A percentile compares a stretch with the other conserved stretches of the same genome.
These are phyloP conservation scores for Gobiocypris rarus DNA, from an alignment of 2,113 vertebrate species.

Conservation along the genomic window DNA sequence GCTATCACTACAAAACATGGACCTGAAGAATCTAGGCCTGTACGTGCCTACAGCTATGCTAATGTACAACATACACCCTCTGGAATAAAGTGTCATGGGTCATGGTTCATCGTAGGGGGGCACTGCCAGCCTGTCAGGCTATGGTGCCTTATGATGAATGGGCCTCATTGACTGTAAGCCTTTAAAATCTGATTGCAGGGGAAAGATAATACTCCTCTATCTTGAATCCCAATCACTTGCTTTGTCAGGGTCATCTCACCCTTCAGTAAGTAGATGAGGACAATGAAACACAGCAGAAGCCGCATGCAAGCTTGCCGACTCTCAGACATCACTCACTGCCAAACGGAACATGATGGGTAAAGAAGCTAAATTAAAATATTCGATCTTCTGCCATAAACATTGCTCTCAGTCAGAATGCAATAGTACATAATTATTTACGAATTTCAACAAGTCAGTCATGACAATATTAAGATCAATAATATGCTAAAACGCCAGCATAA, in stretches of 20 bases:
- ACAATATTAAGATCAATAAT: slow-evolving; percentile 43
- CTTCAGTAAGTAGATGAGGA: slow-evolving; percentile 47
- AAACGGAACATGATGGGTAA: slow-evolving; percentile 38
- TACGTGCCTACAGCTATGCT: slow-evolving; percentile 32
- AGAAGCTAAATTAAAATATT: slow-evolving; percentile 51
- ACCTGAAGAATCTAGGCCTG: slow-evolving; percentile 38
- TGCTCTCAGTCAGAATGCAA: slow-evolving; percentile 16
- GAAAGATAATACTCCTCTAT: slow-evolving; percentile 59
- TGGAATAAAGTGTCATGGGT: slow-evolving; percentile 63
- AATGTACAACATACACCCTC: slow-evolving; percentile 34
- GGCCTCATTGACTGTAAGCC: slow-evolving; percentile 65
- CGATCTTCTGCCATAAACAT: slow-evolving; percentile 36
- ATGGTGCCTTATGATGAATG: slow-evolving; percentile 69
- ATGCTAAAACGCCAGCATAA: slow-evolving; percentile 25
- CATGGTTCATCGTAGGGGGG: slow-evolving; percentile 61
- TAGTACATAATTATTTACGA: slow-evolving; percentile 12
- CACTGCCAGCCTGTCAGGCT: slow-evolving; percentile 72
- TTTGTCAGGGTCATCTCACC: slow-evolving; percentile 45
- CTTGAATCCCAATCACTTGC: slow-evolving; percentile 49
- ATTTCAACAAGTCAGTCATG: slow-evolving; percentile 38
- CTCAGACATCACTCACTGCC: slow-evolving; percentile 18
- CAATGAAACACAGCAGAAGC: slow-evolving; percentile 22
- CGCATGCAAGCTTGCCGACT: slow-evolving; percentile 1
- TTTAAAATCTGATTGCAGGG: slow-evolving; percentile 48
- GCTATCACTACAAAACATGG: slow-evolving; percentile 35